Base-by-base conservation (phyloP, 2,113 vertebrate species). In the Raja brachyura region DNA sequence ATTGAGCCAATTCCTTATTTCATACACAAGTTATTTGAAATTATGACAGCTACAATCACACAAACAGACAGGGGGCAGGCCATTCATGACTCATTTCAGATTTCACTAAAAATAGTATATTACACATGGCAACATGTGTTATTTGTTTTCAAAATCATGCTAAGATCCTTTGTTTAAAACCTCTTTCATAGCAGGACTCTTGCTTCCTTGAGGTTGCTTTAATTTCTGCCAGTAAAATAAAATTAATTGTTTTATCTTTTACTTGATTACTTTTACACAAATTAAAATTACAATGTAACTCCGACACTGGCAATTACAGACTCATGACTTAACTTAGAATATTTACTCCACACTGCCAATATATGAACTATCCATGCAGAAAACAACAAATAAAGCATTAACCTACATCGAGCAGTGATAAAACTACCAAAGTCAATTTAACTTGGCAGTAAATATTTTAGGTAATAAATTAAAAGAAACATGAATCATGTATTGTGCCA, bases 1-100 rank as follows among this genome's bases (percentile, higher is more conserved):
- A 61, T 88, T 63, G 83, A 88, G 83, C 83, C 83, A 88, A 88
- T 63, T 88, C 83, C 61, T 88, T 88, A 63, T 88, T 88, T 88
- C 83, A 88, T 88, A 88, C 61, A n/a, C 63, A 88, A 88, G 83
- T 88, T 88, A 88, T 88, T 88, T 88, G 83, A 88, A 88, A 66
- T 88, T 63, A 88, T 88, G 83, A 88, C 83, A 88, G 83, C 63
- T 88, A 88, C 59, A 88, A 88, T 88, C 83, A 88, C 63, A 63
- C 59, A 88, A 88, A 66, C 83, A 88, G 83, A 88, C 83, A 88
- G 83, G 83, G 79, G 83, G 83, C 83, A 86, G 59, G 56, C 63
- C 83, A 86, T 31, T 63, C 83, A 88, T 88, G 83, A 88, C 59
- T 88, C 83, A 88, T 88, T 88, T 88, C 83, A 88, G 83, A 5